Evolutionary conservation across 2,888 invertebrate species (phyloP).

Genomic region (Chaetoderma sp.): DNA sequence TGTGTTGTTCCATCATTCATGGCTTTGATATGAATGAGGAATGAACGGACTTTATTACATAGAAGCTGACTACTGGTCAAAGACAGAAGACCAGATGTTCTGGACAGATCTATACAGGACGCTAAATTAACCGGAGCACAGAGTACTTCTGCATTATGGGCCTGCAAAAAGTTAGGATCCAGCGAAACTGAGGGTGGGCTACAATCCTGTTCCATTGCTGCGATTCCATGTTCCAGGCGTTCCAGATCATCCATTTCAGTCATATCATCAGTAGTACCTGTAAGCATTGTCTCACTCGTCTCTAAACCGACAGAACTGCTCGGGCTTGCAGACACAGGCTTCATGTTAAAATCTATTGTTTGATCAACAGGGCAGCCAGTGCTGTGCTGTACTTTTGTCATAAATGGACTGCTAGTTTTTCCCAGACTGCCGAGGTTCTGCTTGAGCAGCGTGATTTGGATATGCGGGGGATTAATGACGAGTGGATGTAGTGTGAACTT

Average conservation of each 20-base stretch:
- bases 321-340: neutral
- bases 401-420: conserved; percentile 66
- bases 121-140: conserved; percentile 89
- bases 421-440: conserved; percentile 76
- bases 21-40: conserved; percentile 64
- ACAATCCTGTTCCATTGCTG: neutral
- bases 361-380: neutral
- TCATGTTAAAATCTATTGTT: neutral
- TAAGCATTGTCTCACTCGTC: neutral
- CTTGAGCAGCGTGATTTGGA: conserved; percentile 77
- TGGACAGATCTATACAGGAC: conserved; percentile 85
- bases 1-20: too few species aligned
- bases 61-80: conserved; percentile 81
- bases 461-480: conserved; percentile 82
- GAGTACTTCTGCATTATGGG: conserved; percentile 89
- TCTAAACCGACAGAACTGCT: neutral
- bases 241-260: neutral
- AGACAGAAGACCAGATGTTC: conserved; percentile 86
- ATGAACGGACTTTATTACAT: conserved; percentile 61
- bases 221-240: neutral
- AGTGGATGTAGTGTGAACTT: conserved; percentile 85
- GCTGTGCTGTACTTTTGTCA: conserved; percentile 1
- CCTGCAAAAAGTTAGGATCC: conserved; percentile 80
- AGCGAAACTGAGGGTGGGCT: conserved; percentile 44
- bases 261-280: neutral